Evolutionary conservation across 2,113 vertebrate species (phyloP).

Genomic region (Notarius quadriscutis): DNA sequence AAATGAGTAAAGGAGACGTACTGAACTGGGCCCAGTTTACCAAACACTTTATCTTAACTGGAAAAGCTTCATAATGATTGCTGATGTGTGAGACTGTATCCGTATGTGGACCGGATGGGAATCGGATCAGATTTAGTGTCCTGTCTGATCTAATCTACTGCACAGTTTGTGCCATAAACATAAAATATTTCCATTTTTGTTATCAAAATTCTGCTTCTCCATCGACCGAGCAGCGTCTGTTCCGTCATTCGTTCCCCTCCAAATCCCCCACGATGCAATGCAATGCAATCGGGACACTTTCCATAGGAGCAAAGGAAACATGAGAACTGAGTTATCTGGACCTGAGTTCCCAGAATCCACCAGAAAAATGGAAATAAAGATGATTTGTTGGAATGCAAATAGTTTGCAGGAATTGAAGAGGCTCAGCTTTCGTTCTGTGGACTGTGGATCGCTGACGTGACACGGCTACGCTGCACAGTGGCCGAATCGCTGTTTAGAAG

Average conservation of each 20-base stretch:
- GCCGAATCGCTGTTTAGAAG: not conserved
- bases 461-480: not conserved
- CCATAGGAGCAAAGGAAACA: not conserved
- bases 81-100: not conserved
- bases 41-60: not conserved
- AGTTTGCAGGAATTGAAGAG: not conserved
- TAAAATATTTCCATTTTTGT: not conserved
- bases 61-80: not conserved
- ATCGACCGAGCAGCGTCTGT: too few relatives aligned
- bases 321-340: not conserved
- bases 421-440: not conserved
- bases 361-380: not conserved
- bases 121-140: not conserved
- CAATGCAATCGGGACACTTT: not conserved
- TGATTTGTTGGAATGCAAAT: not conserved
- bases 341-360: slow-evolving; percentile 3
- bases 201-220: not conserved
- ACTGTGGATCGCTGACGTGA: not conserved
- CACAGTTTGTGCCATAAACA: not conserved
- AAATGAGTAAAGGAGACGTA: not conserved
- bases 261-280: not conserved
- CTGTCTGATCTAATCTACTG: not conserved
- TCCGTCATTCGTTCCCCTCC: not conserved
- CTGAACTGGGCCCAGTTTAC: not conserved
- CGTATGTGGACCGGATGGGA: not conserved